phyloP scores from a whole-genome alignment of 2,113 vertebrate genomes.

The Peromyscus maniculatus region DNA sequence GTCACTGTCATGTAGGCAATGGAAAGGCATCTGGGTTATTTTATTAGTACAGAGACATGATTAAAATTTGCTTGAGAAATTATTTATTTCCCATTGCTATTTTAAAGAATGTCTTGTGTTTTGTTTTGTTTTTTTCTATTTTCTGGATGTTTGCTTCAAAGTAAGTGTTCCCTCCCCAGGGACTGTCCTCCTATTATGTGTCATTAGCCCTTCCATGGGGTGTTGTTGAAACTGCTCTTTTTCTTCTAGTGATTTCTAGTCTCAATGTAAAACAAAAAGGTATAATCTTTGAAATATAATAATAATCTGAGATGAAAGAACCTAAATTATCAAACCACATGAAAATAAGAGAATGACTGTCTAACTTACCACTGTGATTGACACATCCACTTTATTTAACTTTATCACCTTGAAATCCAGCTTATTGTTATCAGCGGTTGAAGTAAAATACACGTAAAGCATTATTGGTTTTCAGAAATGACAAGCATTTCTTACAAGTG shows the following conservation, averaged over 20 bases:
- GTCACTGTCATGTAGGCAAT: not conserved
- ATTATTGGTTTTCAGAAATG: conserved; percentile 63
- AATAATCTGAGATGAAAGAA: not conserved
- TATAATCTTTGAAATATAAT: not conserved
- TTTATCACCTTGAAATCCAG: conserved; percentile 53
- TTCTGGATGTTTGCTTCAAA: not conserved
- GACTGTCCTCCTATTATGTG: not conserved
- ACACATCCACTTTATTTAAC: conserved; percentile 34
- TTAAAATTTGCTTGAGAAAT: conserved; percentile 50
- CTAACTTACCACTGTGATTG: conserved; percentile 25
- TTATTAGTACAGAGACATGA: not conserved
- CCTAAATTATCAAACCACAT: not conserved
- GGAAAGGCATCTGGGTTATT: not conserved
- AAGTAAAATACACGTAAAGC: conserved; percentile 50
- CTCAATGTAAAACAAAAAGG: conserved; percentile 7
- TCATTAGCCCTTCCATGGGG: not conserved
- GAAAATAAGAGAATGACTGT: conserved; percentile 39
- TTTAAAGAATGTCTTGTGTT: not conserved
- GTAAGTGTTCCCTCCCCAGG: not conserved
- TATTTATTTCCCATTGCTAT: conserved; percentile 6
- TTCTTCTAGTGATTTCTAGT: conserved; percentile 19
- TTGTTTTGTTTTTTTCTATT: not conserved
- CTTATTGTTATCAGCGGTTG: not conserved
- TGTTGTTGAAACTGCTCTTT: not conserved
- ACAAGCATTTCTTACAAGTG: conserved; percentile 17